Evolutionary conservation across 2,113 vertebrate species (phyloP), one percentile per base, ranked within the genome.

Genomic region (Mus spicilegus): DNA sequence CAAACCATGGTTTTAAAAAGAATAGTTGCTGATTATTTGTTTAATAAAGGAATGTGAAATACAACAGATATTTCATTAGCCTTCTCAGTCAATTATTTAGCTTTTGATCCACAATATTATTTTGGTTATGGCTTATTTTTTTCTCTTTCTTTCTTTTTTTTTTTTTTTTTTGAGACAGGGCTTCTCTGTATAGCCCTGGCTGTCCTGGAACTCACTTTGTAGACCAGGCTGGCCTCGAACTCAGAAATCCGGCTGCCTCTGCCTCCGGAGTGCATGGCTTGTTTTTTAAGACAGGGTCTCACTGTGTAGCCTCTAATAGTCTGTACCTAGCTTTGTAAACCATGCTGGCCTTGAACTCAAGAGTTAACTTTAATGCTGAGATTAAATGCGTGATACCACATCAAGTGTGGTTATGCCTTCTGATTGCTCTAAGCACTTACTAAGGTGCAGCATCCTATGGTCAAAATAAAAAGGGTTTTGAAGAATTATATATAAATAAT

Each of bases 41-140:
- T 96, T 80, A 97, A 90, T 63, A 67, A 89, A 76, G n/a, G 63
- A 95, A 87, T 67, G 33, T 82, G 30, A 76, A 77, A 87, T 78
- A 93, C 5, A 78, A 14, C 3, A 85, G 76, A n/a, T 82, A 58
- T 72, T 91, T 91, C 85, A 93, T 58, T 93, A 96, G 8, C 20
- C n/a, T 91, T 90, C n/a, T 91, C 33, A 82, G 87, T 4, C 49
- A 11, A 84, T 93, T 77, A 56, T 61, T 93, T 96, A 73, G 36
- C 33, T 80, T 90, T 69, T 82, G n/a, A 26, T 7, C 24, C 24
- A 84, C n/a, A 84, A 28, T 84, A 82, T 82, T 82, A 61, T 84
- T 84, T 39, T 84, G 58, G 58, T 42, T 28, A 39, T 63, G 36
- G 49, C 49, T 49, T 49, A 7, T 49, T 49, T 7, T 3, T 49